Base-by-base conservation (phyloP, 2,797 vertebrate species). In the Luscinia luscinia region DNA sequence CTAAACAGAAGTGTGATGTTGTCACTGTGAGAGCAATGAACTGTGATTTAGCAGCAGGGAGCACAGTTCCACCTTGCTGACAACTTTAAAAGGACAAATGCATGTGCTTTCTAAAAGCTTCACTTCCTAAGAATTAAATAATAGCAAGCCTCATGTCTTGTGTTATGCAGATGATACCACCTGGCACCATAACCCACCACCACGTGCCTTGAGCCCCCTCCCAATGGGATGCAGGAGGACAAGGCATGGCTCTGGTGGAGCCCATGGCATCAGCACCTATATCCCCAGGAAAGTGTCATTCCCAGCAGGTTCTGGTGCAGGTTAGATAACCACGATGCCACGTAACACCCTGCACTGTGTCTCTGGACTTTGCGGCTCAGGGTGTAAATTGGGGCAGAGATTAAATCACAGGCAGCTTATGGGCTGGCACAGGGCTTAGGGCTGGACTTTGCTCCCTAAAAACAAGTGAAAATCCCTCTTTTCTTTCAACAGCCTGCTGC, bases 221-320 rank as follows among this genome's bases (percentile, higher is more conserved):
- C 66, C 0, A 0, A 19, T 2, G 69, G 82, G 40, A 36, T 67
- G 73, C 64, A 67, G 68, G n/a, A 73, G 67, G 66, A 68, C 2
- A 15, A 38, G 38, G 45, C 21, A 64, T 1, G 9, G 14, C n/a
- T 55, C 45, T 2, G 11, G 30, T 34, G 48, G 34, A 40, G 58
- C 51, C 51, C 51, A 15, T 4, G 28, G 43, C 58, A 59, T 34
- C 46, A 84, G n/a, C 18, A 84, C 21, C 28, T 11, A 6, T 1
- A 15, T 8, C 34, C 0, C 0, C 15, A 72, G 59, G 59, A 41
- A 51, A 89, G 24, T 15, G 9, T 2, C 2, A 4, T 12, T 49
- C 49, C 58, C n/a, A 30, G 52, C 23, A n/a, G 51, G 28, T 30
- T 87, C n/a, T 5, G 51, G 55, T n/a, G 36, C 23, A 40, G 52